Evolutionary conservation across 2,888 invertebrate species (phyloP), one percentile per base, ranked within the genome.

Genomic region (Apamea epomidion): DNA sequence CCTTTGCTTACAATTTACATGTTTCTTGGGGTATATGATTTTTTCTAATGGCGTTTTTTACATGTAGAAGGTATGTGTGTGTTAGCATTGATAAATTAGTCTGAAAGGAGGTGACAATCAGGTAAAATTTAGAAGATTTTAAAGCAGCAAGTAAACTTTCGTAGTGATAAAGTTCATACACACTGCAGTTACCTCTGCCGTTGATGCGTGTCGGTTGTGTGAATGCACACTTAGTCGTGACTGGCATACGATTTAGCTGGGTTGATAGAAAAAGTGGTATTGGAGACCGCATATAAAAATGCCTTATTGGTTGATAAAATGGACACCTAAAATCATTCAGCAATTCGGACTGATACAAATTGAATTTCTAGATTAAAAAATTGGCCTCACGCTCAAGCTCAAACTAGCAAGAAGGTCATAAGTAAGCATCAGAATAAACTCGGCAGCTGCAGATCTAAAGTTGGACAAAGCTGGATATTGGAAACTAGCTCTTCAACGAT

Each of bases 1-100:
- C n/a, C 29, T 76, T 74, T 64, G 76, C 75, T 85, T 68, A 76
- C 73, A 45, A 70, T 77, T 78, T 77, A 75, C 71, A 65, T 75
- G 75, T 77, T 77, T 75, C 48, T 87, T 67, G 51, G 29, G 32
- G 25, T 37, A 37, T 37, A 37, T 82, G 14, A 14, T 21, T 65
- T 69, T 85, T 62, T 69, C 8, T 71, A 74, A 32, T 65, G 21
- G 51, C 8, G 21, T 62, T 58, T 76, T 65, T 60, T 37, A 6
- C n/a, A 37, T 18, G 42, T 1, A 1, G 21, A 10, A 32, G 7
- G 64, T 64, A 18, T 62, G 14, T 62, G 6, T 12, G 5, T 4
- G 2, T 80, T 8, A 58, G 58, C 25, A 37, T 65, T 74, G 29
- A 48, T 25, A 29, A 42, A 29, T 58, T 48, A 0, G 12, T 29